phyloP scores from a whole-genome alignment of 2,888 invertebrate species.

The Drosophila kambysellisi region DNA sequence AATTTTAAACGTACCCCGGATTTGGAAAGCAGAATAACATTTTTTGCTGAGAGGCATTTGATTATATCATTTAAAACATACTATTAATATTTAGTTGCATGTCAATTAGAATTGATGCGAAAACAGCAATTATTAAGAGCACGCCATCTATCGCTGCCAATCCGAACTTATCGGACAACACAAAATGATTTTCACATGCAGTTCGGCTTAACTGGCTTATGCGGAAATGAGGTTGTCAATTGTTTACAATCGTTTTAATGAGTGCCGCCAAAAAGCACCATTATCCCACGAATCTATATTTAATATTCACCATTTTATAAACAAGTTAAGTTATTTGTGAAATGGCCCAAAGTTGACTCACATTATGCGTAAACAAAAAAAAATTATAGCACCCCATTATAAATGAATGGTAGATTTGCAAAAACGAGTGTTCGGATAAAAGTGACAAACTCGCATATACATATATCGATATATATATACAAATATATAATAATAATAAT shows the following conservation, averaged over 20 bases:
- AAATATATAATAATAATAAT: no score
- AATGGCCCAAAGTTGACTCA: conserved; percentile 15
- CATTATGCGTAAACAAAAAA: conserved; percentile 52
- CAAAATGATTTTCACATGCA: conserved; percentile 41
- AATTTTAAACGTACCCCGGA: neutral
- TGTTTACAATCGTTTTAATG: conserved; percentile 45
- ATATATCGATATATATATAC: no score
- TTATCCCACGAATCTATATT: conserved; percentile 17
- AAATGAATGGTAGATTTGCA: conserved; percentile 41
- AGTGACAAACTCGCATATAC: conserved; percentile 26
- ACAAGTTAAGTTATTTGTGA: conserved; percentile 1
- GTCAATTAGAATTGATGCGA: conserved; percentile 53
- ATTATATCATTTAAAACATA: conserved; percentile 4
- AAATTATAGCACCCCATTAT: conserved; percentile 32
- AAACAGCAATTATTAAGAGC: conserved; percentile 52
- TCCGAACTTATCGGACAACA: conserved; percentile 34
- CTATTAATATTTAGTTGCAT: conserved; percentile 32
- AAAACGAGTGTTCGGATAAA: conserved; percentile 36
- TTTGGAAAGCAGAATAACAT: no score
- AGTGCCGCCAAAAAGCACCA: conserved; percentile 40
- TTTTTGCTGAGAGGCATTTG: conserved; percentile 3
- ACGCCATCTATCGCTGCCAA: conserved; percentile 44
- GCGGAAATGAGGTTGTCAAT: conserved; percentile 63
- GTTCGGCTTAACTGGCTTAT: conserved; percentile 48
- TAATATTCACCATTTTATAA: conserved; percentile 20